Evolutionary conservation across 2,888 invertebrate genomes (phyloP), one percentile per base, ranked within the genome.

Genomic region (Epicampocera succincta): DNA sequence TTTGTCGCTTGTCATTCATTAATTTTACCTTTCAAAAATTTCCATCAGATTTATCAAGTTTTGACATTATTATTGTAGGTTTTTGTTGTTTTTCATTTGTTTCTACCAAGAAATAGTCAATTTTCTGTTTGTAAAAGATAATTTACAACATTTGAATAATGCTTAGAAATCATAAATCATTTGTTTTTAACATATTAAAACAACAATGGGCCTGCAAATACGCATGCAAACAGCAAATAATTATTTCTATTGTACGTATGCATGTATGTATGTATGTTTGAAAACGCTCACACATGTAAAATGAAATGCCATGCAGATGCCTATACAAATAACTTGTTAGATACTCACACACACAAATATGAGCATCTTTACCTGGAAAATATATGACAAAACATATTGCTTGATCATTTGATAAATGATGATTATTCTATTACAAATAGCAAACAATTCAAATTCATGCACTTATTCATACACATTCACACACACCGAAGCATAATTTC

Each of bases 391-490:
- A 77, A 74, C 77, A 77, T 77, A 81, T 77, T 81, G 69, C 73
- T 77, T 73, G 73, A 81, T 81, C 77, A 77, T 73, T 69, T 74
- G 81, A 81, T 81, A 77, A 81, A 81, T 81, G 81, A 77, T 73
- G 77, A 81, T 77, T 77, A 69, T 77, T 69, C 68, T 77, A 72
- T 76, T 80, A 80, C 66, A 72, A 65, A 80, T 52, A 66, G 71
- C 58, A 71, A 68, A 71, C 63, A 50, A 58, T 75, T 74, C 38
- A 65, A 50, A 40, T n/a, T 68, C 29, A 60, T n/a, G 3, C 12
- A 58, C 3, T 29, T 1, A 19, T n/a, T 13, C 11, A 42, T 13
- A 33, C 0, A n/a, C 3, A 44, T 8, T 5, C 8, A 33, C 33
- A 33, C 9, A 33, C 33, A 9, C 6, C 12, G 1, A 52, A 17